Conservation (phyloP, 2,113 vertebrate genomes). For the Neodon shergylaensis region DNA sequence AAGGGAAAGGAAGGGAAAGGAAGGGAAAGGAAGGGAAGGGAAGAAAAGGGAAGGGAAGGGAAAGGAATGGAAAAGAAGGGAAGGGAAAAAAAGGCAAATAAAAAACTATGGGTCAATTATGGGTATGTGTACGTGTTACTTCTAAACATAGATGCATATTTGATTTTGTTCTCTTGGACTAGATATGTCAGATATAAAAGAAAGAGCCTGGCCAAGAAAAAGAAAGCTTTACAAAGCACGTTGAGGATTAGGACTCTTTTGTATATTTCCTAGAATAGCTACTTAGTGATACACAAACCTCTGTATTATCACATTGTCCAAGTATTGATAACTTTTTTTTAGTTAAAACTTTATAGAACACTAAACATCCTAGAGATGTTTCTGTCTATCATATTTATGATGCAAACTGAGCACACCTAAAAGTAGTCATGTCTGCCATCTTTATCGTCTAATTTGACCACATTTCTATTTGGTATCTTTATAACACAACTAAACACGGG, state of each 20-base stretch:
- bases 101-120: not conserved
- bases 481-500: not conserved
- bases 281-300: not conserved
- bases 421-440: not conserved
- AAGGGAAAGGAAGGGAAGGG: too few species aligned
- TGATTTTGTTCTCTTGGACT: not conserved
- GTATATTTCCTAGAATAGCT: not conserved
- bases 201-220: not conserved
- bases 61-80: too few species aligned
- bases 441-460: not conserved
- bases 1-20: too few species aligned
- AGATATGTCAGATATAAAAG: not conserved
- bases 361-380: too few species aligned
- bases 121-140: not conserved
- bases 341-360: not conserved
- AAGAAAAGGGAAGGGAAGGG: too few species aligned
- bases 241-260: not conserved
- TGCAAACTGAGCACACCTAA: not conserved
- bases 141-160: not conserved
- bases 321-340: too few species aligned
- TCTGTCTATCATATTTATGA: not conserved
- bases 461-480: not conserved
- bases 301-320: not conserved
- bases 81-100: too few species aligned
- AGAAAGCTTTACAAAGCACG: not conserved